Evolutionary conservation across 1,140 invertebrate genomes (phyloP), one percentile per base, ranked within the genome.

Genomic region (Agrypnia vestita): DNA sequence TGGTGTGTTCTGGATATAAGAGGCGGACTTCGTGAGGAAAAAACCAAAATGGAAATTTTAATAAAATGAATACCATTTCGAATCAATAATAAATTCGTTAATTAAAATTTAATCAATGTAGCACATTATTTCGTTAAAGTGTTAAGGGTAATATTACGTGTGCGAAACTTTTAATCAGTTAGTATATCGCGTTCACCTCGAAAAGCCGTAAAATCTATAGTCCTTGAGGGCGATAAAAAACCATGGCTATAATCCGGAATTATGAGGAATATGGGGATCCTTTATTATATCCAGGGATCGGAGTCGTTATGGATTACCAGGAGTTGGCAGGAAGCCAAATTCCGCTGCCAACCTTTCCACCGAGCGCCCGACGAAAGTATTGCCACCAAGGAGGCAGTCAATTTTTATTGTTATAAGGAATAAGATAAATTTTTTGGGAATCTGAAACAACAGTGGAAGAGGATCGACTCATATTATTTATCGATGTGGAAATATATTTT

Each of bases 311-410:
- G 21, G 13, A 51, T 71, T 21, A 51, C 47, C 67, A 12, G 46
- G 15, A 67, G 12, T 71, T 71, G 67, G 67, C 67, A 49, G 8
- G 67, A 47, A 17, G 44, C 67, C 67, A 71, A 25, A 17, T 21
- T 21, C 19, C 17, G 10, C 17, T 17, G 67, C 11, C 67, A 47
- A 49, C 9, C 12, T 19, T 15, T 62, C 13, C 10, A 51, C 25
- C 17, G 59, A 25, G 25, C 17, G 25, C 53, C 19, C 67, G 21
- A 17, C 13, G 19, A 62, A 62, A 25, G 21, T 12, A 62, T 62
- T 62, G 59, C 12, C 25, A 25, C 21, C 19, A 25, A 62, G 25
- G 15, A 62, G 10, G 59, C 9, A 21, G 21, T 62, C 12, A 10
- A 62, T 21, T 35, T 62, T 35, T 35, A 62, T 21, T 25, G 9